These are phyloP conservation scores for Drosophila mayaguana DNA, from an alignment of 2,888 invertebrate genomes.

Conservation along the genomic window DNA sequence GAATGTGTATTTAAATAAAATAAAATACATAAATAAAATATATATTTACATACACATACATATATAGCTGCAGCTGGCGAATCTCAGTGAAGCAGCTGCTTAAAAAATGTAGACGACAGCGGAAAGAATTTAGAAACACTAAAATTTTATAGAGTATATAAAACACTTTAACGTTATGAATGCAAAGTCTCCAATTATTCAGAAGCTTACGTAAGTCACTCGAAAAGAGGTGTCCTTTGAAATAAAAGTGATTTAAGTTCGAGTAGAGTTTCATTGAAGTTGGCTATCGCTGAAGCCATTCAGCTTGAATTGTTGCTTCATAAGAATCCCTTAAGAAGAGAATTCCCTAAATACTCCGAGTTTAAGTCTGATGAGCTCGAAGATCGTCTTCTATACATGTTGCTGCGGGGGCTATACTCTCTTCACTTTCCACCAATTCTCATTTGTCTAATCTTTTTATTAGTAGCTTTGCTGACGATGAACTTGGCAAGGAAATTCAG, in stretches of 20 bases:
- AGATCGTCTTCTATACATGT: too few relatives aligned
- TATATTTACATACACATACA: constrained; percentile 1
- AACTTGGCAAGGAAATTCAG: too few relatives aligned
- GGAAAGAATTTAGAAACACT: not conserved
- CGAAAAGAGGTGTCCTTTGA: not conserved
- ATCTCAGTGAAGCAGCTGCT: constrained; percentile 22
- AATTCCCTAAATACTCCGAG: too few relatives aligned
- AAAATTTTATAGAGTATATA: not conserved
- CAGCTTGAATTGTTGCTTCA: too few relatives aligned
- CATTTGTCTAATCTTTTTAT: too few relatives aligned
- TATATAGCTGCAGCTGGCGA: constrained; percentile 58
- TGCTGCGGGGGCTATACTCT: too few relatives aligned
- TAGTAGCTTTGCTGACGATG: too few relatives aligned
- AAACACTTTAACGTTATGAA: constrained; percentile 2
- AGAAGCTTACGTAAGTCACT: not conserved
- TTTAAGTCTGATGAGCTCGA: too few relatives aligned
- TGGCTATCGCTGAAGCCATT: not conserved
- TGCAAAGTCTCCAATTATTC: not conserved
- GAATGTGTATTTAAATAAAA: constrained; percentile 25
- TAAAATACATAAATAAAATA: constrained; percentile 43
- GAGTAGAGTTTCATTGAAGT: not conserved
- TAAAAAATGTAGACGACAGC: constrained; percentile 4
- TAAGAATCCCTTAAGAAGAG: too few relatives aligned
- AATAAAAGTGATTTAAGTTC: not conserved
- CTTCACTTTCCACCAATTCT: too few relatives aligned